phyloP scores from a whole-genome alignment of 2,888 invertebrate genomes.

The Cyaniris semiargus region DNA sequence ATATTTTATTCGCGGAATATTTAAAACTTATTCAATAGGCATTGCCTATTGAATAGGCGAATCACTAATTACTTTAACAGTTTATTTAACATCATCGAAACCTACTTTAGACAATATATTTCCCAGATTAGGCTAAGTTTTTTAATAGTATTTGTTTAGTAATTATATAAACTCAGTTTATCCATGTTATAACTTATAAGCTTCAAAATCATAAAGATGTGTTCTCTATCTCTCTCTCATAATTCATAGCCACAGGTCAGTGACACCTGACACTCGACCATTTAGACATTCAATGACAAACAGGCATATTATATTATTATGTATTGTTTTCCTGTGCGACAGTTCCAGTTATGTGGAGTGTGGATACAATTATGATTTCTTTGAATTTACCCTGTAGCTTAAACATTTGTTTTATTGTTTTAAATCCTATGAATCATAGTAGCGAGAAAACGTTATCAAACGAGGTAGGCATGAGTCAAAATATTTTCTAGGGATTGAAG shows the following conservation, averaged over 20 bases:
- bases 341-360: neutral
- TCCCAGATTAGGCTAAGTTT: neutral
- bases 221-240: neutral
- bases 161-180: too few relatives aligned
- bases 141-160: too few relatives aligned
- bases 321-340: slow-evolving; percentile 6
- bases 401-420: neutral
- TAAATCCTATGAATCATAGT: neutral
- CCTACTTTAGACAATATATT: neutral
- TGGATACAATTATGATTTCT: neutral
- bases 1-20: neutral
- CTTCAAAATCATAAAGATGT: too few relatives aligned
- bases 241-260: neutral
- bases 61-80: neutral
- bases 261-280: neutral
- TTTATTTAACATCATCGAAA: neutral
- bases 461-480: neutral
- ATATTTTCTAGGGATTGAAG: neutral
- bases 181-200: too few relatives aligned
- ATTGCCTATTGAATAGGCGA: neutral
- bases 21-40: neutral
- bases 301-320: neutral
- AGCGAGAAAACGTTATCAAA: neutral
- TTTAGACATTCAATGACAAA: neutral
- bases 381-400: neutral